Conservation (phyloP, 2,113 vertebrate genomes). For the Notothenia coriiceps region DNA sequence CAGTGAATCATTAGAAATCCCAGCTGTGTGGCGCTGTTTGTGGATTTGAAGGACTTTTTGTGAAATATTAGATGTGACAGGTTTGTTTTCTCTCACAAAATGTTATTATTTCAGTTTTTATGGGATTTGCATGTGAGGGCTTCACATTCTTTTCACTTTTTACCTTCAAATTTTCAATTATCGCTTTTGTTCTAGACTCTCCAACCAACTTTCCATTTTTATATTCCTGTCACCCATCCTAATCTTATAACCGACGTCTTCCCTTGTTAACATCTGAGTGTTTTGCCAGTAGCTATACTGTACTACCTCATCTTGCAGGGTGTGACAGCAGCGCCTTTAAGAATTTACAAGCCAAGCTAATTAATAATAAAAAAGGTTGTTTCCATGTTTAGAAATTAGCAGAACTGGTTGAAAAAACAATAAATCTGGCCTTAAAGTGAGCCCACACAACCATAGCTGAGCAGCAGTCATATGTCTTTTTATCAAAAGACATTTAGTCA, state of each 20-base stretch:
- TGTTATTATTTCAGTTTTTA: conserved; percentile 6
- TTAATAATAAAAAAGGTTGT: conserved; percentile 10
- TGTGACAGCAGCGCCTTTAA: conserved; percentile 83
- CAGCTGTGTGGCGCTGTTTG: conserved; percentile 25
- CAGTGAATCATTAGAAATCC: conserved; percentile 32
- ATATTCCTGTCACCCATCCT: conserved; percentile 3
- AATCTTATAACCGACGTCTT: conserved; percentile 17
- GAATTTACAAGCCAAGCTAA: conserved; percentile 76
- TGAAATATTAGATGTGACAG: conserved; percentile 29
- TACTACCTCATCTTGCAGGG: conserved; percentile 90
- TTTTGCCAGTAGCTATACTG: conserved; percentile 82
- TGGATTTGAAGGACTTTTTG: conserved; percentile 30
- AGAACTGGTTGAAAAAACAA: not conserved
- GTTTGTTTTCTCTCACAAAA: not conserved
- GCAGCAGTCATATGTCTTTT: not conserved
- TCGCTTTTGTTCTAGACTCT: not conserved
- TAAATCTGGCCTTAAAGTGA: not conserved
- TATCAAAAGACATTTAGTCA: conserved; percentile 6
- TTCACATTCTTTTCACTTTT: not conserved
- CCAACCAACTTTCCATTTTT: conserved; percentile 6
- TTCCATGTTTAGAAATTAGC: conserved; percentile 15
- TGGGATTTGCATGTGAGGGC: conserved; percentile 13
- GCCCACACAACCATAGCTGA: not conserved
- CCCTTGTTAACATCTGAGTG: conserved; percentile 42
- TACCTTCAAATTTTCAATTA: not conserved